Percentiles rank a stretch among this genome's conserved stretches.
phyloP scores from a whole-genome alignment of 1,140 invertebrate species.

The Propsilocerus akamusi region DNA sequence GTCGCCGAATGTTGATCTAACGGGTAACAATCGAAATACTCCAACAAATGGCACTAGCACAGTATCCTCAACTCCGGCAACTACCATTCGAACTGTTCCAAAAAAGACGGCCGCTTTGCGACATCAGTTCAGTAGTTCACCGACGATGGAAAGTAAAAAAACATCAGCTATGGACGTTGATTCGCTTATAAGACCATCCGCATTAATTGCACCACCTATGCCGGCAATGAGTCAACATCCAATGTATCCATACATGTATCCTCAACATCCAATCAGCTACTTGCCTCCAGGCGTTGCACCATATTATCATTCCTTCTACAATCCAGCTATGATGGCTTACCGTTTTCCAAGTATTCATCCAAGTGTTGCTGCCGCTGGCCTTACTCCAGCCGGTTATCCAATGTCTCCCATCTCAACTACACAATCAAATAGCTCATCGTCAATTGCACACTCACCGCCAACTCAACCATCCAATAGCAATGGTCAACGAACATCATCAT shows the following conservation, averaged over 20 bases:
- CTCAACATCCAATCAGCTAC: conserved; percentile 32
- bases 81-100: conserved; percentile 16
- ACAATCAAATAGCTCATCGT: background rate
- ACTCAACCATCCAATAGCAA: background rate
- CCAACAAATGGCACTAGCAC: too few relatives aligned
- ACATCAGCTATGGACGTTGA: conserved; percentile 7
- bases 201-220: conserved; percentile 7
- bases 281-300: conserved; percentile 26
- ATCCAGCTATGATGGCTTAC: conserved; percentile 10
- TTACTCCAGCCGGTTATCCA: background rate
- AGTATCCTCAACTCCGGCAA: too few relatives aligned
- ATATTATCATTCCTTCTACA: conserved; percentile 8
- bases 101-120: conserved; percentile 24
- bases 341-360: conserved; percentile 11
- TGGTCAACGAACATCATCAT: background rate
- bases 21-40: background rate
- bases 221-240: conserved; percentile 20
- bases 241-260: conserved; percentile 27
- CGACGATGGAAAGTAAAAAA: conserved; percentile 10
- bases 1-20: background rate
- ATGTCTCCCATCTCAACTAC: background rate
- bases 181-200: conserved; percentile 9
- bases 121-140: conserved; percentile 22
- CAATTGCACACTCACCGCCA: background rate
- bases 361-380: conserved; percentile 6